These are phyloP conservation scores for Silurus lanzhouensis DNA, from an alignment of 2,797 vertebrate species.

Conservation along the genomic window DNA sequence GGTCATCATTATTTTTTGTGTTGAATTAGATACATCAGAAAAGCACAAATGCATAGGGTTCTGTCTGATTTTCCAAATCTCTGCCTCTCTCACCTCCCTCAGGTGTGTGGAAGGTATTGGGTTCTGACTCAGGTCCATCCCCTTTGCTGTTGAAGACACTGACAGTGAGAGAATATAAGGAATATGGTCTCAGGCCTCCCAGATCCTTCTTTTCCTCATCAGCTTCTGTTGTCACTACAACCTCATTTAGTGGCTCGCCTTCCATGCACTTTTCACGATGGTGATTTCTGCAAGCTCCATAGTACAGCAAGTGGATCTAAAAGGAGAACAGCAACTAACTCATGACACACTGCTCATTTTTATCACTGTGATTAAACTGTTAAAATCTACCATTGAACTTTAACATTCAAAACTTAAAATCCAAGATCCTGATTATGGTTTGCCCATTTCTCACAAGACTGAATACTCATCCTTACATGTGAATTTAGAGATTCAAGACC, in stretches of 20 bases:
- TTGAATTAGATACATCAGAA: neutral
- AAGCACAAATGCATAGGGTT: neutral
- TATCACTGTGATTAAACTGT: neutral
- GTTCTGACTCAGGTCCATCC: slow-evolving; percentile 75
- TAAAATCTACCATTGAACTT: neutral
- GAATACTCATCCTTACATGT: neutral
- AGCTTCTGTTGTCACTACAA: slow-evolving; percentile 65
- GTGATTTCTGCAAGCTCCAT: slow-evolving; percentile 58
- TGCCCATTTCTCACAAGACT: slow-evolving; percentile 11
- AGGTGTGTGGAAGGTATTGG: slow-evolving; percentile 70
- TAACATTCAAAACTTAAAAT: neutral
- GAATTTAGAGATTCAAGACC: neutral
- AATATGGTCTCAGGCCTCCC: slow-evolving; percentile 78
- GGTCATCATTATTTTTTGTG: neutral
- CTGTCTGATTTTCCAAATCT: neutral
- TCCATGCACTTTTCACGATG: slow-evolving; percentile 51
- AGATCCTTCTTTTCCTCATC: slow-evolving; percentile 68
- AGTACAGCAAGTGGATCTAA: slow-evolving; percentile 70
- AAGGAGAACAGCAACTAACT: neutral
- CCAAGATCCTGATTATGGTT: neutral
- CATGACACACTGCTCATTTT: neutral
- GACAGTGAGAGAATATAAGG: slow-evolving; percentile 75
- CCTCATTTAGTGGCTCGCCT: slow-evolving; percentile 54
- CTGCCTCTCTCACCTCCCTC: slow-evolving; percentile 83
- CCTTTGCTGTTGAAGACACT: slow-evolving; percentile 83